Percentiles rank a stretch among this genome's conserved stretches.
Conservation (phyloP, 2,113 vertebrate genomes). For the Malurus alboscapulatus region DNA sequence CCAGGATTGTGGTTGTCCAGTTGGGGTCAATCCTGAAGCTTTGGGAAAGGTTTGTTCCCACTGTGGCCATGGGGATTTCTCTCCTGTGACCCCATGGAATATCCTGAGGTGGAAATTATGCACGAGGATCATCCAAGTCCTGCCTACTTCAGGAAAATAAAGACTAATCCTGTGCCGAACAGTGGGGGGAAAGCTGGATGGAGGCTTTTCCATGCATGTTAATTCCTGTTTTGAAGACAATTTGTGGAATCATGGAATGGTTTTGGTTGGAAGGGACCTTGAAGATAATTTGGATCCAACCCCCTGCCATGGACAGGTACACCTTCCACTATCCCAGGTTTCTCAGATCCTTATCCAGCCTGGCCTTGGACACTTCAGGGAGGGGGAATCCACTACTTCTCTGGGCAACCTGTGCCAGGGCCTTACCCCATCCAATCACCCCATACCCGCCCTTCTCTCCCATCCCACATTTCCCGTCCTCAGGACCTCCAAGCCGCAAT, state of each 20-base stretch:
- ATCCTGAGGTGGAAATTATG: background rate
- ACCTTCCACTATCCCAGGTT: background rate
- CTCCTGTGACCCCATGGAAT: background rate
- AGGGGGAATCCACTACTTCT: background rate
- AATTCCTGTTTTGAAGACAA: background rate
- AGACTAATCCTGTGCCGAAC: background rate
- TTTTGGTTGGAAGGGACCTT: background rate
- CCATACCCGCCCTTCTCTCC: background rate
- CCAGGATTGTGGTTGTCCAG: background rate
- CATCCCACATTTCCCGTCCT: background rate
- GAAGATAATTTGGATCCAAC: background rate
- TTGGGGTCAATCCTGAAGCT: background rate
- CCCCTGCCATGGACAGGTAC: background rate
- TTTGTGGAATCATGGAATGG: background rate
- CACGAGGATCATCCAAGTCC: background rate
- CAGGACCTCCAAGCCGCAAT: background rate
- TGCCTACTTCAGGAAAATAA: background rate
- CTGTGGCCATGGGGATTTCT: background rate
- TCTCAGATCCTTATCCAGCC: background rate
- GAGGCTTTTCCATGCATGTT: background rate
- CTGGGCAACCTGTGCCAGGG: background rate
- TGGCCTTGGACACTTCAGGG: background rate
- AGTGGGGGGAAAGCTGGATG: fast-evolving
- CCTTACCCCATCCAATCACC: background rate
- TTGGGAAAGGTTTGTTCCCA: background rate